phyloP scores from a whole-genome alignment of 2,797 vertebrate genomes.

The Ctenosaura bakeri region DNA sequence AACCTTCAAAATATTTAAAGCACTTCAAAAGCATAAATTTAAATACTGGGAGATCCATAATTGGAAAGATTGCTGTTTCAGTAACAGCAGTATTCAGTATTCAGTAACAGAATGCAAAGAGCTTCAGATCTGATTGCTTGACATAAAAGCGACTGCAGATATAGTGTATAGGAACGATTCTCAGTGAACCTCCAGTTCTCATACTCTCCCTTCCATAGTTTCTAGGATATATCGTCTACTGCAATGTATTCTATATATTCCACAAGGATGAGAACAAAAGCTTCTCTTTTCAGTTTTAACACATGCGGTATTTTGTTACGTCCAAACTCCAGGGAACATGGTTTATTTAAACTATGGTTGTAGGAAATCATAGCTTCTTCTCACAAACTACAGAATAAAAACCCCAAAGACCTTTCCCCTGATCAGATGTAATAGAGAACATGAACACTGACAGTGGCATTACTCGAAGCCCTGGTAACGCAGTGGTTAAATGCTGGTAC shows the following conservation, averaged over 20 bases:
- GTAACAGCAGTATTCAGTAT: not conserved
- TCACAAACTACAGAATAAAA: not conserved
- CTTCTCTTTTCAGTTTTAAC: not conserved
- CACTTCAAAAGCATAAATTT: not conserved
- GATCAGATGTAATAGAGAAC: not conserved
- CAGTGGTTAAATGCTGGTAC: no score
- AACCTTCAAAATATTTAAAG: constrained; percentile 23
- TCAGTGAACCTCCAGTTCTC: not conserved
- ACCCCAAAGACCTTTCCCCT: not conserved
- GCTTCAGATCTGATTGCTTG: not conserved
- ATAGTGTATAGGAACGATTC: not conserved
- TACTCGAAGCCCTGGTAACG: no score
- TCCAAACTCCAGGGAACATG: not conserved
- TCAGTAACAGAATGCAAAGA: not conserved
- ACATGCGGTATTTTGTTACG: not conserved
- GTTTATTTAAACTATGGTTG: constrained; percentile 18
- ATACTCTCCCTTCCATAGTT: not conserved
- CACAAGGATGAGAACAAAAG: not conserved
- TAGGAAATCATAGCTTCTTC: not conserved
- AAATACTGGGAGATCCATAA: not conserved
- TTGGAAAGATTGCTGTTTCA: not conserved
- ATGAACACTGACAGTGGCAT: not conserved
- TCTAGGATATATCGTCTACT: no score
- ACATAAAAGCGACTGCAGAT: not conserved
- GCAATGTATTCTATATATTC: no score